Evolutionary conservation across 2,797 vertebrate species (phyloP).

Genomic region (Ambastaia sidthimunki): DNA sequence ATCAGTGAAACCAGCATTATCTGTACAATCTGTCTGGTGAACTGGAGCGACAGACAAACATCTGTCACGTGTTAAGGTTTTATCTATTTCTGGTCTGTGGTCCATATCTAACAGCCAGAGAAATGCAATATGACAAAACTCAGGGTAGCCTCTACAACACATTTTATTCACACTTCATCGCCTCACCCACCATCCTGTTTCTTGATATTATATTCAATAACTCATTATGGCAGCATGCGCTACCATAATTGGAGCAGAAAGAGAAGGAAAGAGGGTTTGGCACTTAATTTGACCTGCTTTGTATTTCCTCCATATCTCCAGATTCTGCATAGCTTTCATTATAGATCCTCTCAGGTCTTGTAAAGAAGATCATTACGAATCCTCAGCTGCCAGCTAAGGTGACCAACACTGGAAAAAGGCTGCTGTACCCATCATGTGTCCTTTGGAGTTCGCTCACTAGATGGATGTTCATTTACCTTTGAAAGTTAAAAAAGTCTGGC

Average conservation of each 20-base stretch:
- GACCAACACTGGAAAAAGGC: background rate
- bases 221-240: constrained; percentile 13
- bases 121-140: background rate
- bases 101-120: constrained; percentile 11
- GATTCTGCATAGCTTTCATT: constrained; percentile 30
- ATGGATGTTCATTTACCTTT: background rate
- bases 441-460: constrained; percentile 2
- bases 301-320: constrained; percentile 12
- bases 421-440: background rate
- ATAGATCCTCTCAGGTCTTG: constrained; percentile 5
- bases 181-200: background rate
- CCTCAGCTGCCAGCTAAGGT: constrained; percentile 6
- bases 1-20: constrained; percentile 43
- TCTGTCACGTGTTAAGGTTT: constrained; percentile 30
- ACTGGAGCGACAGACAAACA: constrained; percentile 41
- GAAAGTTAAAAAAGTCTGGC: background rate
- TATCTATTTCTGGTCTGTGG: constrained; percentile 15
- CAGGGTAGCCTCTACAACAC: background rate
- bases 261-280: constrained; percentile 33
- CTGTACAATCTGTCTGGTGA: constrained; percentile 37
- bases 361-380: constrained; percentile 1
- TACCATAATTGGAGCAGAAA: constrained; percentile 40
- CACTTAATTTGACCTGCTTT: constrained; percentile 45
- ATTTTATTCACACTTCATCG: constrained; percentile 22
- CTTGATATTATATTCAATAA: constrained; percentile 23